Percentiles rank a stretch among this genome's conserved stretches.
phyloP scores from a whole-genome alignment of 2,113 vertebrate genomes.

The Serinus canaria region DNA sequence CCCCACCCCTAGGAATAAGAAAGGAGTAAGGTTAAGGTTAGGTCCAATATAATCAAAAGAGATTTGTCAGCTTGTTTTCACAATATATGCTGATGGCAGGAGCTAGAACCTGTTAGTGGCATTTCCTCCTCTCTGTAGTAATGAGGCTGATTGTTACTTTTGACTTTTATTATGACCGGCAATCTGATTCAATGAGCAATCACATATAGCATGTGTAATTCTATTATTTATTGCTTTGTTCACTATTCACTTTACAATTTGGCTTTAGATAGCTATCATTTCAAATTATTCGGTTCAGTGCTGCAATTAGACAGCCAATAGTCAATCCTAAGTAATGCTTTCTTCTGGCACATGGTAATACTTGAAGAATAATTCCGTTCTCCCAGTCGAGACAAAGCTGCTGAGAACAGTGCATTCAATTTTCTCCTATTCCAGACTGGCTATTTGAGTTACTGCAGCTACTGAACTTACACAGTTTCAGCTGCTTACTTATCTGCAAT shows the following conservation, averaged over 20 bases:
- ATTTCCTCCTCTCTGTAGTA: neutral
- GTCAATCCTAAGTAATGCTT: neutral
- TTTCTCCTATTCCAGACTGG: neutral
- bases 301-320: slow-evolving; percentile 15
- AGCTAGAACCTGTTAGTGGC: neutral
- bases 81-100: neutral
- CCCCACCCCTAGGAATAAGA: neutral
- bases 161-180: neutral
- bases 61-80: neutral
- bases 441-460: slow-evolving; percentile 14
- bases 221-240: slow-evolving; percentile 55
- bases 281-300: slow-evolving; percentile 23
- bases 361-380: slow-evolving; percentile 21
- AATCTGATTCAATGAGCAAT: slow-evolving; percentile 44
- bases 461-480: neutral
- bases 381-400: neutral
- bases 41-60: neutral
- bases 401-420: neutral
- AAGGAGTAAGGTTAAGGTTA: neutral
- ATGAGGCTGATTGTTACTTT: slow-evolving; percentile 25
- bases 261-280: slow-evolving; percentile 32
- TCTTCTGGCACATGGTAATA: neutral
- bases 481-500: slow-evolving; percentile 10
- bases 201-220: neutral
- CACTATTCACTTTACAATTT: slow-evolving; percentile 28